phyloP scores from a whole-genome alignment of 2,888 invertebrate genomes.

The Linnaemya tessellans region DNA sequence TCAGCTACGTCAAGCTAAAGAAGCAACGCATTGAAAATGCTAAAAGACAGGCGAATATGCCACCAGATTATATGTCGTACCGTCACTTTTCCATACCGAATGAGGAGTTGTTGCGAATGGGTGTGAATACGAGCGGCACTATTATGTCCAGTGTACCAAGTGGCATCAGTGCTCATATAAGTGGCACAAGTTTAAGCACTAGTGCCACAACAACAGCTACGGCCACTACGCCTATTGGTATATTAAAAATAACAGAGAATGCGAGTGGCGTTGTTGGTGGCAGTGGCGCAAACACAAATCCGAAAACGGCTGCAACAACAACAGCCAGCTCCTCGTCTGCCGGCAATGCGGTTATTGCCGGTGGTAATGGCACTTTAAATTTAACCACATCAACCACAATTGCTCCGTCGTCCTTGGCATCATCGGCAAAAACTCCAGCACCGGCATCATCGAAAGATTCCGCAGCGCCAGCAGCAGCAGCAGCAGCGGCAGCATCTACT shows the following conservation, averaged over 20 bases:
- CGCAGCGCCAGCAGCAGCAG: slow-evolving; percentile 57
- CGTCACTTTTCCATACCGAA: slow-evolving; percentile 89
- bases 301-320: slow-evolving; percentile 61
- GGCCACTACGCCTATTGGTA: slow-evolving; percentile 77
- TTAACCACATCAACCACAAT: slow-evolving; percentile 73
- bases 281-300: slow-evolving; percentile 33
- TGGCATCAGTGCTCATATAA: slow-evolving; percentile 82
- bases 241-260: slow-evolving; percentile 69
- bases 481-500: slow-evolving; percentile 53
- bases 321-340: slow-evolving; percentile 60
- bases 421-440: slow-evolving; percentile 69
- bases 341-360: slow-evolving; percentile 70
- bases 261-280: slow-evolving; percentile 42
- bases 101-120: slow-evolving; percentile 84
- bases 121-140: slow-evolving; percentile 73
- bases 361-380: slow-evolving; percentile 73
- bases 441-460: slow-evolving; percentile 60
- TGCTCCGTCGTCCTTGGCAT: slow-evolving; percentile 62
- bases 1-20: slow-evolving; percentile 93
- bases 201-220: slow-evolving; percentile 78
- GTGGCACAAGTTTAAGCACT: slow-evolving; percentile 81
- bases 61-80: slow-evolving; percentile 92
- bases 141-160: slow-evolving; percentile 80
- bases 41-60: slow-evolving; percentile 88
- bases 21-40: slow-evolving; percentile 89